phyloP scores from a whole-genome alignment of 2,797 vertebrate species.

The Acomys russatus region DNA sequence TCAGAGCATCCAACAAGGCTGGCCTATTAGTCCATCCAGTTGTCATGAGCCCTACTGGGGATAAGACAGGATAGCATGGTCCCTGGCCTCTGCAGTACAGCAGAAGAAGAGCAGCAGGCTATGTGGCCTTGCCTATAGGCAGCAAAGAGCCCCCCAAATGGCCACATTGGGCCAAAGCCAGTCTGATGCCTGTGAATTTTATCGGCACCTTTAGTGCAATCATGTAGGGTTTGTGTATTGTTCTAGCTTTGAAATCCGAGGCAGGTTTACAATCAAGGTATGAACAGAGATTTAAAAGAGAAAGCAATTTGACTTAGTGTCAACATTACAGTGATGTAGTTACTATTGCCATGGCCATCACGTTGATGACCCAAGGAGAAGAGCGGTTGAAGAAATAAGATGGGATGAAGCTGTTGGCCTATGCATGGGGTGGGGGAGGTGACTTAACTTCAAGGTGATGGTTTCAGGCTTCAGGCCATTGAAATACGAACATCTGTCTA shows the following conservation, averaged over 20 bases:
- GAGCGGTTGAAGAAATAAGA: no score
- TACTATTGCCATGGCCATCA: accelerated
- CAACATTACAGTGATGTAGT: neutral
- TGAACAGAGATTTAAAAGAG: neutral
- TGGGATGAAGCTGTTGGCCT: neutral
- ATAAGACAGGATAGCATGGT: neutral
- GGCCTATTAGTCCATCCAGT: neutral
- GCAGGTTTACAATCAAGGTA: neutral
- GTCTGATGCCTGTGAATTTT: neutral
- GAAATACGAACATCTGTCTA: neutral
- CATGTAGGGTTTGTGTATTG: neutral
- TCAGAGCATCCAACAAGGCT: neutral
- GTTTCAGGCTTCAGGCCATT: neutral
- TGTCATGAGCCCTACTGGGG: neutral
- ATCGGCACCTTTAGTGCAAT: neutral
- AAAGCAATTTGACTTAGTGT: neutral
- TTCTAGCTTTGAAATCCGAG: conserved; percentile 23
- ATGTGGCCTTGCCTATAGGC: neutral
- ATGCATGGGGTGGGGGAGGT: no score
- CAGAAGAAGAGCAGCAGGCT: neutral
- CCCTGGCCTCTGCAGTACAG: neutral
- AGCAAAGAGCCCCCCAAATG: neutral
- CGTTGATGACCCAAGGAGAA: neutral
- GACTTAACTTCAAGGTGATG: neutral
- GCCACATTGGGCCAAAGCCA: neutral